phyloP scores from a whole-genome alignment of 2,797 vertebrate species.

The Pantherophis vulpinus region DNA sequence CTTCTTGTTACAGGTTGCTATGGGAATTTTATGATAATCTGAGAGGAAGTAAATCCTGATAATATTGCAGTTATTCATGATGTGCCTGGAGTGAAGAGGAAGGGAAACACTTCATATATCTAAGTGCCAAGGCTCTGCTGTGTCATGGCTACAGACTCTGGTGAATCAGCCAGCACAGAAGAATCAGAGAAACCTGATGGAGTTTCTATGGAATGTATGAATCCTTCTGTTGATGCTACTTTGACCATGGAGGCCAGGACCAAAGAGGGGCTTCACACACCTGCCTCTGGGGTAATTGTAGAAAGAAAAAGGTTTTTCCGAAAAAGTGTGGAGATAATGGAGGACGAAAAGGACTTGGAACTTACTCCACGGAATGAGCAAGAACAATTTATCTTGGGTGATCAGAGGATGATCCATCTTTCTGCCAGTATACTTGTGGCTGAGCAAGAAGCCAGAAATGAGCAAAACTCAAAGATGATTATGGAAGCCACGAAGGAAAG shows the following conservation, averaged over 20 bases:
- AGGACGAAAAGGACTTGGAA: constrained; percentile 74
- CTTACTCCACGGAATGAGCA: constrained; percentile 56
- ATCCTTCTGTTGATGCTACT: constrained; percentile 35
- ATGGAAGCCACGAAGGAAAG: constrained; percentile 74
- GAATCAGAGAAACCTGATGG: constrained; percentile 90
- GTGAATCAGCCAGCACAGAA: constrained; percentile 86
- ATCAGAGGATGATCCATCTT: constrained; percentile 46
- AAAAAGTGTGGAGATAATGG: constrained; percentile 82
- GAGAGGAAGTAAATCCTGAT: constrained; percentile 51
- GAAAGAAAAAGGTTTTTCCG: constrained; percentile 85
- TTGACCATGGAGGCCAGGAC: constrained; percentile 54
- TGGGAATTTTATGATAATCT: constrained; percentile 54
- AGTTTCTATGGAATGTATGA: constrained; percentile 68
- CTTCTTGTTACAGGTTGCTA: constrained; percentile 54
- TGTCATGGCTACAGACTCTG: constrained; percentile 88
- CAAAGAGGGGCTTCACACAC: constrained; percentile 44
- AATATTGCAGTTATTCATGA: constrained; percentile 51
- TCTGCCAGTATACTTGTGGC: constrained; percentile 41
- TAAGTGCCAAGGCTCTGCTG: constrained; percentile 49
- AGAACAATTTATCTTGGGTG: constrained; percentile 27
- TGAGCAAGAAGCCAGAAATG: constrained; percentile 56
- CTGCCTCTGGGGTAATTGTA: constrained; percentile 65
- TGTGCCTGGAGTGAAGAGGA: constrained; percentile 50
- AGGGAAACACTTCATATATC: constrained; percentile 42
- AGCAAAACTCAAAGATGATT: constrained; percentile 55